phyloP scores from a whole-genome alignment of 1,140 invertebrate species.

The Penaeus indicus region DNA sequence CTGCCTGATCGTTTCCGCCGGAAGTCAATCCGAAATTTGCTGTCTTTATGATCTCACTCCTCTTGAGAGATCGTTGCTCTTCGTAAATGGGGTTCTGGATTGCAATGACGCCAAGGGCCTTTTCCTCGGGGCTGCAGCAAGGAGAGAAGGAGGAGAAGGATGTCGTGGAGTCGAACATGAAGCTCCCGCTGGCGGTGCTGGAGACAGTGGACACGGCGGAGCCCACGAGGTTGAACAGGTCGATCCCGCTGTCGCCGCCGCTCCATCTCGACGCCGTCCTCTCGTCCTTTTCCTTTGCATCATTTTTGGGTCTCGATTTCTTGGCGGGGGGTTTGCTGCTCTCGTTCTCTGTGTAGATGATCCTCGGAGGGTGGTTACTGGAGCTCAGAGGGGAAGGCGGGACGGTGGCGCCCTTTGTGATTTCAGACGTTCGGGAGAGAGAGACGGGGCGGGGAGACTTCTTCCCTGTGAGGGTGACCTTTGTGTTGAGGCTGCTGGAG shows the following conservation, averaged over 20 bases:
- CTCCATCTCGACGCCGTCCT: background rate
- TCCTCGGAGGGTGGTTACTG: background rate
- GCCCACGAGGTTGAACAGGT: background rate
- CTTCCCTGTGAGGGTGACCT: too few species aligned
- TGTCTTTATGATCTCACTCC: background rate
- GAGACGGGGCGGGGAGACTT: too few species aligned
- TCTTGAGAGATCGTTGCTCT: background rate
- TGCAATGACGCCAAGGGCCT: background rate
- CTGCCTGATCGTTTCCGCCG: background rate
- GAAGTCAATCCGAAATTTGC: background rate
- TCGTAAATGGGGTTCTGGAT: background rate
- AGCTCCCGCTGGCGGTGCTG: constrained; percentile 2
- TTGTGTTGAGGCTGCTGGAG: too few species aligned
- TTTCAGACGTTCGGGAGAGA: too few species aligned
- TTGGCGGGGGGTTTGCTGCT: background rate
- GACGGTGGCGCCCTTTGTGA: too few species aligned
- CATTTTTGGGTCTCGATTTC: background rate
- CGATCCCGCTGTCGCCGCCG: background rate
- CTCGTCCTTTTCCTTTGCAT: background rate
- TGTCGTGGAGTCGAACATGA: background rate
- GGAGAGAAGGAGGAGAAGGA: background rate
- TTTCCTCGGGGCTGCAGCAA: background rate
- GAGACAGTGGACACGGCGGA: background rate
- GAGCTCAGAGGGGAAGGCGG: background rate
- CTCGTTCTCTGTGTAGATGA: background rate